Conservation (phyloP, 2,797 vertebrate species). For the Tarsius wallacei region DNA sequence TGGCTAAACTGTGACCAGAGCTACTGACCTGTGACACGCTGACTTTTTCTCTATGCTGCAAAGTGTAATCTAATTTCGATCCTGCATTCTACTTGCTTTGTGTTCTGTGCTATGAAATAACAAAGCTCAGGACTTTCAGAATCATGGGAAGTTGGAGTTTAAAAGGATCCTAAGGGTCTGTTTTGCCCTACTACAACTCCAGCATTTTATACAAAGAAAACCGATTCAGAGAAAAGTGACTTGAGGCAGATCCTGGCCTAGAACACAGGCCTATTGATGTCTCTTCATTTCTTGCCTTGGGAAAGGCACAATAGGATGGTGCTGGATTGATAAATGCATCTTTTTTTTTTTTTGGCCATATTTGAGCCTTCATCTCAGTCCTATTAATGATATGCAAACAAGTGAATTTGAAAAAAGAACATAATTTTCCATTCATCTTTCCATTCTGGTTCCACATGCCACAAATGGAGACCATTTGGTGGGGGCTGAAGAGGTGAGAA, state of each 20-base stretch:
- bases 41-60: background rate
- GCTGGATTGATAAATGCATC: background rate
- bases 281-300: background rate
- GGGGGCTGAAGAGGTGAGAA: slow-evolving; percentile 76
- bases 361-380: background rate
- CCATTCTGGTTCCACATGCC: slow-evolving; percentile 81
- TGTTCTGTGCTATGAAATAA: background rate
- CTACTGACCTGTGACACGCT: background rate
- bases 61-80: background rate
- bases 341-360: background rate
- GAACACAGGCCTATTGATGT: background rate
- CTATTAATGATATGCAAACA: slow-evolving; percentile 64
- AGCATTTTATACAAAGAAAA: slow-evolving; percentile 11
- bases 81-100: background rate
- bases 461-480: slow-evolving; percentile 81
- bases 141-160: background rate
- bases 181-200: background rate
- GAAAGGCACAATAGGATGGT: background rate
- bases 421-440: slow-evolving; percentile 84
- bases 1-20: background rate
- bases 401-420: slow-evolving; percentile 63
- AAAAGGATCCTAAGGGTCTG: background rate
- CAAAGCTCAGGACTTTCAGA: background rate
- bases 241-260: background rate
- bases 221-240: background rate